A percentile compares a stretch with the other conserved stretches of the same genome.
Conservation (phyloP, 2,888 invertebrate genomes). For the Drosophila kanekoi region DNA sequence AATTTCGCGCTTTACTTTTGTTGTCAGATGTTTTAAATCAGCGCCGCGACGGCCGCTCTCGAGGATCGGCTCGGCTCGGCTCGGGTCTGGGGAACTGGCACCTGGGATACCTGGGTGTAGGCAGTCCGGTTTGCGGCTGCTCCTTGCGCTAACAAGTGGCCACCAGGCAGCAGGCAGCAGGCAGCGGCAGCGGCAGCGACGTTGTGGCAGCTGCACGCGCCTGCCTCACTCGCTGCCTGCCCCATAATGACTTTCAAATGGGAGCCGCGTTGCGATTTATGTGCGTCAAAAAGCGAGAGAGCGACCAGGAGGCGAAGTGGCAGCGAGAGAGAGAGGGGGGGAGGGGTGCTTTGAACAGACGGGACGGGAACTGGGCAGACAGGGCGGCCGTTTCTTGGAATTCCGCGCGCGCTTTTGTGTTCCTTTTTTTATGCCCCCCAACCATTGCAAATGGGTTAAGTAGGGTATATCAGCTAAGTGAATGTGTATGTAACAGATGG, state of each 20-base stretch:
- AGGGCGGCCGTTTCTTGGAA: constrained; percentile 73
- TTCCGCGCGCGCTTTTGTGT: constrained; percentile 75
- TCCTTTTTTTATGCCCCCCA: constrained; percentile 21
- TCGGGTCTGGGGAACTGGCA: background rate
- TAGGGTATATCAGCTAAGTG: no score
- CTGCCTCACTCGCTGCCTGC: constrained; percentile 46
- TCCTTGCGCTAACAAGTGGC: constrained; percentile 79
- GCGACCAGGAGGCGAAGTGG: background rate
- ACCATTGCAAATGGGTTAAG: no score
- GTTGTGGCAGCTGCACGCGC: constrained; percentile 73
- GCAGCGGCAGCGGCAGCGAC: constrained; percentile 21
- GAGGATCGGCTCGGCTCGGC: constrained; percentile 23
- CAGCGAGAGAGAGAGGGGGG: background rate
- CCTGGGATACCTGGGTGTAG: constrained; percentile 52
- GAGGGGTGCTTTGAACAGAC: background rate
- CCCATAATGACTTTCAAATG: constrained; percentile 78
- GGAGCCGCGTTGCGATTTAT: constrained; percentile 77
- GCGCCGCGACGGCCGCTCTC: constrained; percentile 45
- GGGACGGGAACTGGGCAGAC: constrained; percentile 52
- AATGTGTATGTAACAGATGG: no score
- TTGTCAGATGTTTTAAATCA: constrained; percentile 79
- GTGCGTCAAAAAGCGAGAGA: constrained; percentile 59
- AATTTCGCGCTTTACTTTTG: constrained; percentile 80
- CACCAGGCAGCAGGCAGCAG: constrained; percentile 36
- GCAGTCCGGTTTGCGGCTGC: constrained; percentile 71